These are phyloP conservation scores for Bedellia somnulentella DNA, from an alignment of 2,888 invertebrate species.

Conservation along the genomic window DNA sequence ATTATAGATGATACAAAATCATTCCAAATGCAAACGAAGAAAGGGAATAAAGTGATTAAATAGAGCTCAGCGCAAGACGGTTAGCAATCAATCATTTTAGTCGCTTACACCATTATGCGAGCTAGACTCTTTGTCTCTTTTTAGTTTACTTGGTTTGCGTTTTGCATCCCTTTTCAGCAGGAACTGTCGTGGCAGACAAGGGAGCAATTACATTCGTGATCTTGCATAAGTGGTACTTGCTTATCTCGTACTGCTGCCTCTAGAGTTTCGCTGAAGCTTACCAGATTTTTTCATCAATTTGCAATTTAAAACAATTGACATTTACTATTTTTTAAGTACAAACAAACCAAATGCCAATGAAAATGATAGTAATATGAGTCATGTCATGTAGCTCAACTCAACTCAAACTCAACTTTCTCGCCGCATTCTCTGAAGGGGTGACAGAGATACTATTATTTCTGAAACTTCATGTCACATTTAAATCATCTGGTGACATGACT, in stretches of 20 bases:
- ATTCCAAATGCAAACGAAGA: constrained; percentile 60
- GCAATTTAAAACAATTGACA: constrained; percentile 55
- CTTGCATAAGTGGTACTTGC: constrained; percentile 62
- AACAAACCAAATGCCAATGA: no score
- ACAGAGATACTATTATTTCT: no score
- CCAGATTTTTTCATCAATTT: constrained; percentile 51
- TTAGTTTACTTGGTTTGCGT: constrained; percentile 17
- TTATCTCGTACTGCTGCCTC: constrained; percentile 56
- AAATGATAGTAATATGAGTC: no score
- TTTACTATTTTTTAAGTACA: no score
- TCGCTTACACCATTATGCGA: constrained; percentile 52
- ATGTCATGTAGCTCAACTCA: no score
- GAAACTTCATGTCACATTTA: no score
- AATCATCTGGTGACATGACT: no score
- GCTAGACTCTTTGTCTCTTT: constrained; percentile 28
- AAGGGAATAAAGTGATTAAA: constrained; percentile 65
- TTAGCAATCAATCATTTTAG: constrained; percentile 62
- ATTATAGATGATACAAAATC: constrained; percentile 60
- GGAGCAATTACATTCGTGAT: constrained; percentile 64
- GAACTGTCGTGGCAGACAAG: constrained; percentile 60
- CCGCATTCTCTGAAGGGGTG: no score
- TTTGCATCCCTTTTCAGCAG: constrained; percentile 41
- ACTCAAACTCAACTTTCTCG: no score
- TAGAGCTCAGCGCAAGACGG: constrained; percentile 60
- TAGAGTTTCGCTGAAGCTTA: constrained; percentile 50